Base-by-base conservation (phyloP, 2,888 invertebrate species). In the Parnassius mnemosyne region DNA sequence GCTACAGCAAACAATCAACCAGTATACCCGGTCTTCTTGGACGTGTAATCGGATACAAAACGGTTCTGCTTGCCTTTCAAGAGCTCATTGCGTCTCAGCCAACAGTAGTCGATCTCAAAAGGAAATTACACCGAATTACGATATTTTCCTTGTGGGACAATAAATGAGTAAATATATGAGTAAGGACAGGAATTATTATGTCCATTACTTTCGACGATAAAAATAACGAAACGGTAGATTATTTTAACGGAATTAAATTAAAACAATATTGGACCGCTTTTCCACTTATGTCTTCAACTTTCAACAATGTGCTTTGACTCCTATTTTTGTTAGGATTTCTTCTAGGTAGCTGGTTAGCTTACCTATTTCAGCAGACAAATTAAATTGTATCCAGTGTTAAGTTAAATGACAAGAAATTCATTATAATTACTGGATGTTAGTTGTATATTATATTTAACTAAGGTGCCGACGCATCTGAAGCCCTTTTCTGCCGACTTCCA, bases 1-100 rank as follows among this genome's bases (percentile, higher is more conserved):
- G 73, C 76, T 69, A 76, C 79, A 73, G 79, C 83, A 86, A 87
- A 87, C 83, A 86, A 83, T 80, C 83, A 79, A 77, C 78, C 75
- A 77, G 76, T 71, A 71, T 9, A 72, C 70, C 71, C 69, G 77
- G 77, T 78, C 71, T 76, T 72, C 66, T 60, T 69, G 73, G 77
- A 81, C 78, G 72, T 80, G 86, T 85, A 87, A 86, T 86, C 83
- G 80, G 85, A 86, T 85, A 84, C 84, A 79, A 83, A 85, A 84
- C 78, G 78, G 74, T 79, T 76, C 75, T 77, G 73, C 75, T 64
- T 63, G 75, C 74, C 74, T 76, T 76, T 80, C 75, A 77, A 78
- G 78, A 76, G 69, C 69, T 74, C 50, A 44, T 58, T 59, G 64
- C 66, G 75, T 76, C 78, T 74, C 69, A 69, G 74, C 74, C 71